Percentiles rank a stretch among this genome's conserved stretches.
Conservation (phyloP, 1,140 invertebrate genomes). For the Diachasmimorpha longicaudata region DNA sequence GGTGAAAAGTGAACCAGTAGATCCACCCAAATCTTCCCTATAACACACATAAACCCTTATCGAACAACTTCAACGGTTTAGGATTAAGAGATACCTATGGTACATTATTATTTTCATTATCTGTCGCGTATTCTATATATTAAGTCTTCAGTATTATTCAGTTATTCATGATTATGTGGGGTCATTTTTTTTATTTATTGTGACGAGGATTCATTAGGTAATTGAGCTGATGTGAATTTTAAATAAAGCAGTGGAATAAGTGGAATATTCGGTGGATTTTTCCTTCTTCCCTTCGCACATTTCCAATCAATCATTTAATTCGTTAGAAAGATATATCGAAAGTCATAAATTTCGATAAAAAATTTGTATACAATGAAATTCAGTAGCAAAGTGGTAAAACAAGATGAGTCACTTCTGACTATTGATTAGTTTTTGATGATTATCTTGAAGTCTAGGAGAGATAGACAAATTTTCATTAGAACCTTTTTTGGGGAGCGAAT, state of each 20-base stretch:
- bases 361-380: too few relatives aligned
- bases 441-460: too few relatives aligned
- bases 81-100: background rate
- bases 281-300: background rate
- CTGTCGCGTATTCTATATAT: background rate
- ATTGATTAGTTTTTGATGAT: too few relatives aligned
- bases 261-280: background rate
- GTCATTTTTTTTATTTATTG: background rate
- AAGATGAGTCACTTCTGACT: too few relatives aligned
- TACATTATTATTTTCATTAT: background rate
- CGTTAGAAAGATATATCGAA: too few relatives aligned
- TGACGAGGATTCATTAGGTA: background rate
- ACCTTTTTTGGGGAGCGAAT: too few relatives aligned
- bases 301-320: too few relatives aligned
- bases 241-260: background rate
- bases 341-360: too few relatives aligned
- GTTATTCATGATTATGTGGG: background rate
- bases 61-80: background rate
- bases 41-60: background rate
- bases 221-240: background rate
- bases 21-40: background rate
- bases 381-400: too few relatives aligned
- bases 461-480: too few relatives aligned
- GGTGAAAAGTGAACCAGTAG: background rate
- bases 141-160: constrained; percentile 3